Evolutionary conservation across 2,113 vertebrate genomes (phyloP).

Genomic region (Indri indri): DNA sequence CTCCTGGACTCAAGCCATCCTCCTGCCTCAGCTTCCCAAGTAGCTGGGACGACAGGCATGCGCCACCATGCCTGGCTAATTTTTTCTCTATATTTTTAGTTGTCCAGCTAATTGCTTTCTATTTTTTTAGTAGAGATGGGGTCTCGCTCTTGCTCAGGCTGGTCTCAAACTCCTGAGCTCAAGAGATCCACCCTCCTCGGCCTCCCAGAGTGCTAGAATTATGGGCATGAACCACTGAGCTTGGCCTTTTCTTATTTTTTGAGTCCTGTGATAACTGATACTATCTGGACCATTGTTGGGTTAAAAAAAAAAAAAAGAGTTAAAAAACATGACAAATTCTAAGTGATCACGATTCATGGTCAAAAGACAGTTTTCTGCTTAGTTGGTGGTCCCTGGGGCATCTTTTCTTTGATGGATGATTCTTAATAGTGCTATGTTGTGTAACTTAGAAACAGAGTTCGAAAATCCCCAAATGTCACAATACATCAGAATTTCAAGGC

Average conservation of each 20-base stretch:
- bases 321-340: neutral
- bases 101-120: too few species aligned
- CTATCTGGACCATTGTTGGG: neutral
- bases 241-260: neutral
- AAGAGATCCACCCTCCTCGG: too few species aligned
- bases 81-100: too few species aligned
- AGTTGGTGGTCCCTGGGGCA: conserved; percentile 36
- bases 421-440: conserved; percentile 32
- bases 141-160: too few species aligned
- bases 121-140: too few species aligned
- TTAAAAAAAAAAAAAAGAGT: neutral
- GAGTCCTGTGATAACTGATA: neutral
- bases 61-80: too few species aligned
- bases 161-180: too few species aligned
- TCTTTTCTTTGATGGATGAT: conserved; percentile 59
- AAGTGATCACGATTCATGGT: neutral
- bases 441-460: conserved; percentile 53
- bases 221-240: too few species aligned
- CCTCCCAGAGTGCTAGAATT: too few species aligned
- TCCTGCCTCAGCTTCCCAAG: too few species aligned
- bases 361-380: conserved; percentile 31
- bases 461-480: conserved; percentile 65
- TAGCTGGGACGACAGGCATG: too few species aligned
- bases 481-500: conserved; percentile 50
- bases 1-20: too few species aligned